Percentiles rank a stretch among this genome's conserved stretches.
Evolutionary conservation across 2,888 invertebrate species (phyloP).

Genomic region (Lasioglossum villosulum): DNA sequence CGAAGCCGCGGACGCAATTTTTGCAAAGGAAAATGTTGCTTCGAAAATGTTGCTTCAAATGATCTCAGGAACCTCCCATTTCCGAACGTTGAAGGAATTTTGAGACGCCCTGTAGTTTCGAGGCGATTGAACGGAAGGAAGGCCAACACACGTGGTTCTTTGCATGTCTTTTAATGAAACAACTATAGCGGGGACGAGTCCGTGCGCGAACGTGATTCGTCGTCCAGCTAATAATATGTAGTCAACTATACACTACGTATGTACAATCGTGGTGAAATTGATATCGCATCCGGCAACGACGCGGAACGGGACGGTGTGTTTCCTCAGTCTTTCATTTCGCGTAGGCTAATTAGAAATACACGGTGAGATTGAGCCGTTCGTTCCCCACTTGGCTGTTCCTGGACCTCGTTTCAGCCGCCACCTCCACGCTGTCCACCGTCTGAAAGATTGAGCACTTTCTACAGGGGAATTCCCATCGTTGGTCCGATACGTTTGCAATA

Average conservation of each 20-base stretch:
- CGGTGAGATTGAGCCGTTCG: constrained; percentile 89
- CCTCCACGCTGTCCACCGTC: constrained; percentile 86
- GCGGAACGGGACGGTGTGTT: not conserved
- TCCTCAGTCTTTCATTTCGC: constrained; percentile 43
- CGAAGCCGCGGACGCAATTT: no score
- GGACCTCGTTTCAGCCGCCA: constrained; percentile 84
- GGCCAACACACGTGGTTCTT: not conserved
- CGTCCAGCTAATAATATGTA: not conserved
- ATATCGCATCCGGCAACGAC: constrained; percentile 24
- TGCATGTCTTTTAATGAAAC: constrained; percentile 45
- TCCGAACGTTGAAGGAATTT: no score
- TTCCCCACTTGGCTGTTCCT: constrained; percentile 80
- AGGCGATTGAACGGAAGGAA: not conserved
- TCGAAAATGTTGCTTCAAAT: no score
- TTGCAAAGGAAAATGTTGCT: no score
- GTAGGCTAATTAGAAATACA: constrained; percentile 87
- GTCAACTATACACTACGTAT: constrained; percentile 41
- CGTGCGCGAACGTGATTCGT: not conserved
- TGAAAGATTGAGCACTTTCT: constrained; percentile 64
- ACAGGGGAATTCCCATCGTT: not conserved
- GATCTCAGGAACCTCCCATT: no score
- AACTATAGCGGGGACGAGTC: constrained; percentile 14
- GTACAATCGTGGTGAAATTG: constrained; percentile 36
- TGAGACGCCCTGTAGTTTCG: no score
- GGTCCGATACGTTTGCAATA: no score